phyloP scores from a whole-genome alignment of 2,797 vertebrate species.

The Lagocephalus sceleratus region DNA sequence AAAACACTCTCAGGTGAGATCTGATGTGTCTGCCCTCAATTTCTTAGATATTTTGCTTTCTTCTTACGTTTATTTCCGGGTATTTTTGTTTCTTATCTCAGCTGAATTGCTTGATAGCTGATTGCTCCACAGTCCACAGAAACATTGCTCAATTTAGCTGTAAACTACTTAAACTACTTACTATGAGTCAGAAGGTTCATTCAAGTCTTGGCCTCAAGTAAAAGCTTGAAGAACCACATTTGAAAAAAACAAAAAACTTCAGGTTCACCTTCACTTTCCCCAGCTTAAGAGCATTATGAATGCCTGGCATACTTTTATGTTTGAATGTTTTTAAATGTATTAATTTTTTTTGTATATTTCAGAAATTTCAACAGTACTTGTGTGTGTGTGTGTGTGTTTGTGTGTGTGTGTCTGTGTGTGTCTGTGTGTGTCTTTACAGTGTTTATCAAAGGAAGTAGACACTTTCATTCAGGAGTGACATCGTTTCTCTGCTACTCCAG shows the following conservation, averaged over 20 bases:
- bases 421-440: background rate
- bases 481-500: constrained; percentile 11
- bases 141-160: constrained; percentile 55
- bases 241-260: constrained; percentile 42
- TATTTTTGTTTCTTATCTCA: constrained; percentile 74
- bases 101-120: constrained; percentile 59
- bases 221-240: constrained; percentile 44
- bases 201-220: constrained; percentile 49
- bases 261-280: no score
- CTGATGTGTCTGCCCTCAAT: background rate
- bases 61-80: constrained; percentile 55
- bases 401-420: background rate
- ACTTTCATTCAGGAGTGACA: background rate
- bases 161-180: constrained; percentile 61
- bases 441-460: background rate
- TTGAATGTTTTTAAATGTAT: background rate
- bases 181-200: constrained; percentile 64
- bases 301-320: background rate
- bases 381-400: background rate
- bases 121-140: constrained; percentile 79
- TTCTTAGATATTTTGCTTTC: constrained; percentile 13
- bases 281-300: background rate
- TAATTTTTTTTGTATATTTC: background rate
- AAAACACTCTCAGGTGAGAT: constrained; percentile 8
- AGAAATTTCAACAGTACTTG: background rate